Evolutionary conservation across 2,113 vertebrate species (phyloP).

Genomic region (Gambusia holbrooki): DNA sequence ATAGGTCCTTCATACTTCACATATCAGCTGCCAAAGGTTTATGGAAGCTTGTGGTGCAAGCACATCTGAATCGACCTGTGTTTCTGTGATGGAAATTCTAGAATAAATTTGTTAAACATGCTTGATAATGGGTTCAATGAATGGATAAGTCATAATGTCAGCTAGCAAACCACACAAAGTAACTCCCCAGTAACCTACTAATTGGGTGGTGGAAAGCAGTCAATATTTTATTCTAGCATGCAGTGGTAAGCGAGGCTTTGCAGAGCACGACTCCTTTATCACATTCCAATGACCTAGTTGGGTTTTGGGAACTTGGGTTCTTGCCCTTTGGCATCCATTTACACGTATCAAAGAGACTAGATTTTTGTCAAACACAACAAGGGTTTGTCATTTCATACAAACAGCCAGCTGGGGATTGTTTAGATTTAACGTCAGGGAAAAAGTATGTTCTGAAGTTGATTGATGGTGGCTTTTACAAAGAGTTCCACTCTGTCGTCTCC

Average conservation of each 20-base stretch:
- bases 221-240: constrained; percentile 44
- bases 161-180: constrained; percentile 28
- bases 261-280: constrained; percentile 42
- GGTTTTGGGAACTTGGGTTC: constrained; percentile 60
- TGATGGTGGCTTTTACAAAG: constrained; percentile 44
- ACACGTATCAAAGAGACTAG: constrained; percentile 52
- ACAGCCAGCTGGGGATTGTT: constrained; percentile 26
- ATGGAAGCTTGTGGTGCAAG: constrained; percentile 19
- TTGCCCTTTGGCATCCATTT: constrained; percentile 66
- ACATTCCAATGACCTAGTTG: constrained; percentile 75
- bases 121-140: constrained; percentile 28
- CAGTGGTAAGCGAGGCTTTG: constrained; percentile 32
- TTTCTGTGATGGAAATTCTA: constrained; percentile 10
- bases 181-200: constrained; percentile 27
- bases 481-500: constrained; percentile 48
- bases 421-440: constrained; percentile 35
- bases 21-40: constrained; percentile 16
- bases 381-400: constrained; percentile 13
- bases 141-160: constrained; percentile 33
- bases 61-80: background rate
- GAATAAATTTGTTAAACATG: constrained; percentile 27
- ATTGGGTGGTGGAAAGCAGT: constrained; percentile 41
- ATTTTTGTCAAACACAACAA: constrained; percentile 46
- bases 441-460: constrained; percentile 51
- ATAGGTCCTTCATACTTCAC: background rate